Percentiles rank a stretch among this genome's conserved stretches.
Evolutionary conservation across 92 coral and sea anemone genomes (phyloP).

Genomic region (Desmophyllum pertusum): DNA sequence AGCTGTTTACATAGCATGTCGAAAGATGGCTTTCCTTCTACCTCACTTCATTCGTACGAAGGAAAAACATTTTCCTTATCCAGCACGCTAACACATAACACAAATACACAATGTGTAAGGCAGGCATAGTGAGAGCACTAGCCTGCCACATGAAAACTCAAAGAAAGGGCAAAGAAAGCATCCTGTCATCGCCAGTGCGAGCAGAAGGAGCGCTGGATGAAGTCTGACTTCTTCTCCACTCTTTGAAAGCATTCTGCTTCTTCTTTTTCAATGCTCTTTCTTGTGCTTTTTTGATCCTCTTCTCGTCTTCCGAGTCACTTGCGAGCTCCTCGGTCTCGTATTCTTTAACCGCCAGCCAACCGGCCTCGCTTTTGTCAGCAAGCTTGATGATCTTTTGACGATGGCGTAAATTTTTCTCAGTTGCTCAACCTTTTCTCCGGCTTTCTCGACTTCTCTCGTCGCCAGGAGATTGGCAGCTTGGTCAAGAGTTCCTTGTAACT

Average conservation of each 20-base stretch:
- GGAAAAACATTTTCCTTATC: too few species aligned
- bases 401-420: too few species aligned
- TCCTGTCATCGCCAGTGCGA: constrained; percentile 18
- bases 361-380: constrained; percentile 52
- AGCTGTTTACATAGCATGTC: too few species aligned
- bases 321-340: too few species aligned
- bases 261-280: constrained; percentile 37
- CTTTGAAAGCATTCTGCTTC: constrained; percentile 17
- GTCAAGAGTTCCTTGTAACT: constrained; percentile 34
- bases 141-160: constrained; percentile 48
- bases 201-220: constrained; percentile 3
- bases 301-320: too few species aligned
- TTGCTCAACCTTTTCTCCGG: constrained; percentile 20
- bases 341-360: too few species aligned
- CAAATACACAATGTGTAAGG: constrained; percentile 30
- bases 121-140: constrained; percentile 53
- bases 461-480: constrained; percentile 9
- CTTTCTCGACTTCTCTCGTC: constrained; percentile 2
- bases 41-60: too few species aligned
- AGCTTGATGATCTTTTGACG: constrained; percentile 47
- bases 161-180: constrained; percentile 54
- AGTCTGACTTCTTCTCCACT: not conserved
- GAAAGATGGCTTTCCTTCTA: too few species aligned
- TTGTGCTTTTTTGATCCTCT: too few species aligned
- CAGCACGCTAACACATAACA: too few species aligned